phyloP scores from a whole-genome alignment of 1,140 invertebrate genomes.

The Adoxophyes honmai region DNA sequence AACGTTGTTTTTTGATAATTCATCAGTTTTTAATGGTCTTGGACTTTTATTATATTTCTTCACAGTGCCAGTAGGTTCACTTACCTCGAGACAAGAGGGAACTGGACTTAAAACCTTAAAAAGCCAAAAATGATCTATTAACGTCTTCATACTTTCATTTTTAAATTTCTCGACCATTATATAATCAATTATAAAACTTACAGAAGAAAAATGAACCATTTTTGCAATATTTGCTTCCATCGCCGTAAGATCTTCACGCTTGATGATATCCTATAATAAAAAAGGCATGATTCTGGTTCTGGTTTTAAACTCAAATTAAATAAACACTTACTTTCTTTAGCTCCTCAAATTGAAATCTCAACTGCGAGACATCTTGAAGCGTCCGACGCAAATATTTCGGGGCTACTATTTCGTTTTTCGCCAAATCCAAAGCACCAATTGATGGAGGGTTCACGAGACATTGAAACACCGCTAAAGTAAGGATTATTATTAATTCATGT shows the following conservation, averaged over 20 bases:
- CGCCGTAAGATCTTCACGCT: conserved; percentile 48
- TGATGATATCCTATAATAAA: conserved; percentile 43
- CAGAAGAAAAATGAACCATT: conserved; percentile 41
- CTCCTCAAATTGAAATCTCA: conserved; percentile 45
- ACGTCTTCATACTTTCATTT: too few relatives aligned
- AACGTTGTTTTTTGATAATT: too few relatives aligned
- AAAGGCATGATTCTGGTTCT: background rate
- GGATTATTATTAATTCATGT: conserved; percentile 10
- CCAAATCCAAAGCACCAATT: conserved; percentile 22
- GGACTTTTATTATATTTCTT: background rate
- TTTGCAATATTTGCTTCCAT: conserved; percentile 53
- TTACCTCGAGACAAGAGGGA: too few relatives aligned
- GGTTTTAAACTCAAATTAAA: too few relatives aligned
- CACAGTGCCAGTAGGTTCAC: background rate
- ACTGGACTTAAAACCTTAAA: background rate
- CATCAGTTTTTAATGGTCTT: background rate
- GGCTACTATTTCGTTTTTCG: background rate
- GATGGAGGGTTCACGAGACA: conserved; percentile 33
- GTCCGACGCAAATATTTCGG: conserved; percentile 33
- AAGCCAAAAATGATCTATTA: too few relatives aligned
- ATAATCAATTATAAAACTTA: too few relatives aligned
- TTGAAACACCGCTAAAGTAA: conserved; percentile 31
- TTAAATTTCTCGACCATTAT: too few relatives aligned
- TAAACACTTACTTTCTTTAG: conserved; percentile 49
- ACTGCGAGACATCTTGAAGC: conserved; percentile 43